Conservation (phyloP, 2,797 vertebrate species). For the Aeoliscus strigatus region DNA sequence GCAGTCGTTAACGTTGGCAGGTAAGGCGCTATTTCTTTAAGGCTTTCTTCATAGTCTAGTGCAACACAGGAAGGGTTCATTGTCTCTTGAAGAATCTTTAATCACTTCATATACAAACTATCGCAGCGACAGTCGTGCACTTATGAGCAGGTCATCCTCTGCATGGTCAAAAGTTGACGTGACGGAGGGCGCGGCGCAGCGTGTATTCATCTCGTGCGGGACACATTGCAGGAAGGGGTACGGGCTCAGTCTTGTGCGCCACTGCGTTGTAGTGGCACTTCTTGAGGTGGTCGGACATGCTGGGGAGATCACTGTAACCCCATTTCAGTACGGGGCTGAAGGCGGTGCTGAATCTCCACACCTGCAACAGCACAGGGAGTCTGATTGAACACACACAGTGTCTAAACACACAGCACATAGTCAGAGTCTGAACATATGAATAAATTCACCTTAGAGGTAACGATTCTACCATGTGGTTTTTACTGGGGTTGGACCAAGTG, state of each 20-base stretch:
- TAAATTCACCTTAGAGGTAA: too few relatives aligned
- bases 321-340: conserved; percentile 96
- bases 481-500: too few relatives aligned
- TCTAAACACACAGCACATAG: too few relatives aligned
- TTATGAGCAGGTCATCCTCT: conserved; percentile 71
- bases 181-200: conserved; percentile 82
- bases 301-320: conserved; percentile 96
- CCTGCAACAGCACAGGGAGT: conserved; percentile 63
- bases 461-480: too few relatives aligned
- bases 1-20: conserved; percentile 72
- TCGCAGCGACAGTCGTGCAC: conserved; percentile 78
- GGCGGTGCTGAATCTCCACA: conserved; percentile 98
- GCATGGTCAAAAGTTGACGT: conserved; percentile 55
- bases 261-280: conserved; percentile 92
- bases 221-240: conserved; percentile 97
- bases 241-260: conserved; percentile 85
- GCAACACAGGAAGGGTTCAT: conserved; percentile 60
- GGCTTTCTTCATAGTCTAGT: conserved; percentile 63
- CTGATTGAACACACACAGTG: conserved; percentile 7
- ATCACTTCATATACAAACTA: conserved; percentile 53
- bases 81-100: conserved; percentile 51
- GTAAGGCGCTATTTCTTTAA: conserved; percentile 80
- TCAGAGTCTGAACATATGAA: too few relatives aligned
- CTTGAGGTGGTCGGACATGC: conserved; percentile 99
- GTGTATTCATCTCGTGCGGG: conserved; percentile 95